Conservation (phyloP, 2,113 vertebrate genomes). For the Neofelis nebulosa region DNA sequence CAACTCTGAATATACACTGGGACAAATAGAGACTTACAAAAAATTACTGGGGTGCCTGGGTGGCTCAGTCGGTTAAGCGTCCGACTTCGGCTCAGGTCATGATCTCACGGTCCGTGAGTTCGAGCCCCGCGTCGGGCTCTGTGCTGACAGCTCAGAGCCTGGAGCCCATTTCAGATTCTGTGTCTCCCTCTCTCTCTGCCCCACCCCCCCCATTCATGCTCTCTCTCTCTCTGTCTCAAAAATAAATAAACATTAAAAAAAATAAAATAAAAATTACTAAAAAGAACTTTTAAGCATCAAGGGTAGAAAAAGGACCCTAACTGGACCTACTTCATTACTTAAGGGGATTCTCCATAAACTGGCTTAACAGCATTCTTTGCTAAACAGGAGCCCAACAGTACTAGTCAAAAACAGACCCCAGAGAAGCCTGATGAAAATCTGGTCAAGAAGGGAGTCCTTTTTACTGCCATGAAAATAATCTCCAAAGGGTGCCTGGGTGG, state of each 20-base stretch:
- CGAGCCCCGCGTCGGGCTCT: too few relatives aligned
- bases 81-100: too few relatives aligned
- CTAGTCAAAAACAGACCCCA: not conserved
- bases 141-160: too few relatives aligned
- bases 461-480: not conserved
- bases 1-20: not conserved
- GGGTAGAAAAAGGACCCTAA: not conserved
- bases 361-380: not conserved
- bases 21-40: not conserved
- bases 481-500: not conserved
- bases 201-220: too few relatives aligned
- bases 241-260: too few relatives aligned
- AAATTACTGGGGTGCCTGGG: not conserved
- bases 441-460: not conserved
- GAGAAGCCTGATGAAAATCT: not conserved
- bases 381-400: not conserved
- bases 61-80: too few relatives aligned
- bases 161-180: too few relatives aligned
- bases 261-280: not conserved
- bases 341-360: not conserved
- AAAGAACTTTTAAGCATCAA: not conserved
- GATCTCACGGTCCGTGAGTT: too few relatives aligned
- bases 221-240: too few relatives aligned
- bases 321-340: not conserved
- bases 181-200: too few relatives aligned